A percentile compares a stretch with the other conserved stretches of the same genome.
phyloP scores from a whole-genome alignment of 2,888 invertebrate genomes.

The Neria commutata region DNA sequence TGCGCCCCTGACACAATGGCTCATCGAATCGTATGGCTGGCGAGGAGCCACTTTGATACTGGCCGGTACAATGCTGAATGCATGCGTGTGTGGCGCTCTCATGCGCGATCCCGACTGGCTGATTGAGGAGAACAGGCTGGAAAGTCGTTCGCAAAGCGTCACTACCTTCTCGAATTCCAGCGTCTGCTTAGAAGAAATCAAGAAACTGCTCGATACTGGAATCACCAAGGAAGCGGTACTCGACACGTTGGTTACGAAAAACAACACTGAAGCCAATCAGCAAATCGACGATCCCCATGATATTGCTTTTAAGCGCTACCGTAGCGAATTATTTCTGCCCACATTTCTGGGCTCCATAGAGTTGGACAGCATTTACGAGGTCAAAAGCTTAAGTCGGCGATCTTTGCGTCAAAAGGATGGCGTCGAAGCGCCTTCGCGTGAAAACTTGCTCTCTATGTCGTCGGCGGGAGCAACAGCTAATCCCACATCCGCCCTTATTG shows the following conservation, averaged over 20 bases:
- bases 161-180: slow-evolving; percentile 62
- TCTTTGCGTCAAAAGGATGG: slow-evolving; percentile 56
- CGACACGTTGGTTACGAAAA: slow-evolving; percentile 60
- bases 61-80: slow-evolving; percentile 83
- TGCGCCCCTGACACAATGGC: slow-evolving; percentile 82
- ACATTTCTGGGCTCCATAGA: slow-evolving; percentile 56
- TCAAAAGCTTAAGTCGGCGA: slow-evolving; percentile 55
- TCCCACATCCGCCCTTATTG: slow-evolving; percentile 38
- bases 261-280: slow-evolving; percentile 62
- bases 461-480: slow-evolving; percentile 43
- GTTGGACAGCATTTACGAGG: slow-evolving; percentile 54
- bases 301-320: slow-evolving; percentile 51
- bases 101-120: slow-evolving; percentile 89
- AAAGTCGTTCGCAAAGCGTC: slow-evolving; percentile 61
- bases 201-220: slow-evolving; percentile 73
- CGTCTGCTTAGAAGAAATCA: slow-evolving; percentile 64
- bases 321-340: slow-evolving; percentile 59
- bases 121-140: slow-evolving; percentile 60
- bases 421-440: slow-evolving; percentile 53
- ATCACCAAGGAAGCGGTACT: slow-evolving; percentile 61
- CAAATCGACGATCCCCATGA: slow-evolving; percentile 57
- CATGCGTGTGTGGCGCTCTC: slow-evolving; percentile 83
- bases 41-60: slow-evolving; percentile 79
- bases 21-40: slow-evolving; percentile 80
- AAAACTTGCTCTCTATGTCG: slow-evolving; percentile 57